Evolutionary conservation across 2,888 invertebrate genomes (phyloP), one percentile per base, ranked within the genome.

Genomic region (Trissoscelio sp.): DNA sequence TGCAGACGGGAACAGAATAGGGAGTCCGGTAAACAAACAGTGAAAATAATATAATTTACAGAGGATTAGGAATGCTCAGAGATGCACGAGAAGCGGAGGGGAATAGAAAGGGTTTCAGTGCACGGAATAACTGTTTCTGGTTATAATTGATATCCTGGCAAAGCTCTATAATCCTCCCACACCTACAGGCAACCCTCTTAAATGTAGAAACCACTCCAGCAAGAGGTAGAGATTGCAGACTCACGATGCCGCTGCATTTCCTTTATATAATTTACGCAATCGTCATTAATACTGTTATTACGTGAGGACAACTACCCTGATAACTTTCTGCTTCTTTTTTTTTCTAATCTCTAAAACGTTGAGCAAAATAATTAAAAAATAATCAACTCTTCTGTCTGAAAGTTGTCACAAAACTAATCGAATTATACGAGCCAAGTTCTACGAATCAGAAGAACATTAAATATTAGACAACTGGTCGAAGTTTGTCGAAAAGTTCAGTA

Each of bases 31-130:
- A 91, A 91, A 91, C 90, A 91, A 91, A 91, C 91, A 91, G 90
- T 88, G 91, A 91, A 91, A 91, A 91, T 91, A 91, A 91, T 91
- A 91, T 91, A 91, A 91, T 91, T 91, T 91, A 91, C 90, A 89
- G 89, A 89, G 91, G 91, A 91, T 91, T 91, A 91, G 91, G 87
- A 90, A 88, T 85, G 88, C 87, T 86, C 85, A 85, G 86, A 83
- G 86, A 86, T 85, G 87, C 84, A 84, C 62, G 79, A 74, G 64
- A 44, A 48, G 58, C 69, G 51, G 72, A 66, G 80, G 74, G 77
- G 84, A 84, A 83, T 70, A 78, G 85, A 85, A 87, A 88, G 87
- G 89, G 89, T 88, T 88, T 88, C 86, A 87, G 87, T 89, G 88
- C 89, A 88, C 87, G 87, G 90, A 90, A 89, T 89, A 91, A 91